phyloP scores from a whole-genome alignment of 2,113 vertebrate genomes.

The Embiotoca jacksoni region DNA sequence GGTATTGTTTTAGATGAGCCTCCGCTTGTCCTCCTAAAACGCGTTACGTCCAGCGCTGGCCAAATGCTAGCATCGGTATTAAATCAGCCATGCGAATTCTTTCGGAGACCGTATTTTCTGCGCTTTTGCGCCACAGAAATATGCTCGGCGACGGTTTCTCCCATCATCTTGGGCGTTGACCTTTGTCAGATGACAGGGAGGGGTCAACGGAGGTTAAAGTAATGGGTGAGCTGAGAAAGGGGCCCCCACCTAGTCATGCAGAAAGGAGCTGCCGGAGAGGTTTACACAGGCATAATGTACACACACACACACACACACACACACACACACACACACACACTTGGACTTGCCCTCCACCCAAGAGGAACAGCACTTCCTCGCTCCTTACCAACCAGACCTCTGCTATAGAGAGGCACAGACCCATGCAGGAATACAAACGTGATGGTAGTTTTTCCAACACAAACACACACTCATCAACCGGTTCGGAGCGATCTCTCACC shows the following conservation, averaged over 20 bases:
- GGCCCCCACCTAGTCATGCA: conserved; percentile 85
- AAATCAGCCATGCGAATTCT: conserved; percentile 7
- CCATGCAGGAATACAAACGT: conserved; percentile 70
- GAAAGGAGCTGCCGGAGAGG: conserved; percentile 81
- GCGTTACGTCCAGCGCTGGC: no score
- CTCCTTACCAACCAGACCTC: conserved; percentile 55
- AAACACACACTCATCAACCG: conserved; percentile 76
- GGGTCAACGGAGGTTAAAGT: conserved; percentile 85
- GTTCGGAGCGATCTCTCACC: conserved; percentile 29
- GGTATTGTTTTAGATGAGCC: neutral
- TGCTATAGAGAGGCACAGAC: conserved; percentile 63
- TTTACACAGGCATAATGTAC: conserved; percentile 28
- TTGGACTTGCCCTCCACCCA: conserved; percentile 33
- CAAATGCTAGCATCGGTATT: neutral
- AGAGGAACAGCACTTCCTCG: conserved; percentile 52
- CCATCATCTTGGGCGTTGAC: conserved; percentile 84
- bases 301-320: conserved; percentile 28
- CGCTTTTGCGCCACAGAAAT: conserved; percentile 26
- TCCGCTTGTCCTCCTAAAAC: neutral
- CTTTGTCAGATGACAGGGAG: conserved; percentile 88
- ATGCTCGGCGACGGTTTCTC: conserved; percentile 68
- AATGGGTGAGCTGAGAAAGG: conserved; percentile 80
- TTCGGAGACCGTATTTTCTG: conserved; percentile 13
- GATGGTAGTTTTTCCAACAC: conserved; percentile 68
- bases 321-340: conserved; percentile 34